Evolutionary conservation across 2,113 vertebrate genomes (phyloP), one percentile per base, ranked within the genome.

Genomic region (Podiceps cristatus): DNA sequence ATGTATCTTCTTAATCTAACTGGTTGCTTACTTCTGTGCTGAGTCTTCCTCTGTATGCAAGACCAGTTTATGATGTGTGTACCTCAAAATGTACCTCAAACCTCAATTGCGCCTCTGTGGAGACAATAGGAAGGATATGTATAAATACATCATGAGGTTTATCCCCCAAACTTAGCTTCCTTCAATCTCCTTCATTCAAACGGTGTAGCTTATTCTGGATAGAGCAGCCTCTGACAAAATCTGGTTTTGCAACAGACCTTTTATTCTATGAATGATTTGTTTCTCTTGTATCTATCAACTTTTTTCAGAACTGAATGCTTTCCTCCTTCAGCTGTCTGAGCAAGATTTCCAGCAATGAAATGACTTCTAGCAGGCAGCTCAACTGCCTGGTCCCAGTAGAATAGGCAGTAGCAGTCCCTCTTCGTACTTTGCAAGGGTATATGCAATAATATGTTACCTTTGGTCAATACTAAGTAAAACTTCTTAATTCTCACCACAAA

Each of bases 261-360:
- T 68, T 91, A 60, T 78, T 93, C 44, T 45, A 0, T 79, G 53
- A 93, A 62, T 96, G 60, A 96, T 89, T 77, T 96, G 64, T 96
- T 93, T 96, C 76, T 97, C 42, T 92, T 93, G 72, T 95, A 91
- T 96, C 76, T 96, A 78, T 89, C 60, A 91, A 60, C 93, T 91
- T 96, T 89, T 95, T 97, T 76, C 96, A 96, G 96, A 97, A 89
- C 80, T 77, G 93, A 97, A 58, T 87, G 58, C 76, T 96, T 96
- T 93, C 86, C 64, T 96, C 64, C 95, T 97, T 63, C 94, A 96
- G 86, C 95, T 92, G 80, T 93, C 73, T 89, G 91, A 95, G 69
- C 95, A 97, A 96, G 96, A 95, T 64, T 86, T 89, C 77, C 86
- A 95, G 91, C 86, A 87, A 37, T 87, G 93, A 93, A 96, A 89